These are phyloP conservation scores for Oreocharis arfaki DNA, from an alignment of 2,113 vertebrate species.

Conservation along the genomic window DNA sequence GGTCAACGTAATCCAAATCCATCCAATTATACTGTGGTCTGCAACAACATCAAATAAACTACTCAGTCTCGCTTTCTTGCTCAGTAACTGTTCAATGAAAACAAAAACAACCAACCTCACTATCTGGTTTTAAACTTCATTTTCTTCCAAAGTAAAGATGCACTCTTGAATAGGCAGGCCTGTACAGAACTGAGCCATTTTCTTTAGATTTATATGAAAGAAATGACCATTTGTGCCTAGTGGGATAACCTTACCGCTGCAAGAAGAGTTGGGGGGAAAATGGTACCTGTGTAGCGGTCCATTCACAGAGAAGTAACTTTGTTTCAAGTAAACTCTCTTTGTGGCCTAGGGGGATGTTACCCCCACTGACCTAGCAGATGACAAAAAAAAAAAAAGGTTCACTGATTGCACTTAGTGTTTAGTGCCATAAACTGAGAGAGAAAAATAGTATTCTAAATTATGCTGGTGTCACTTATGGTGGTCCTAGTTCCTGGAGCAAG, in stretches of 20 bases:
- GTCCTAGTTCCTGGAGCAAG: neutral
- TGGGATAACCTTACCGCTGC: neutral
- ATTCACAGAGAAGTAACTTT: neutral
- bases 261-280: neutral
- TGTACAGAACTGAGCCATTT: neutral
- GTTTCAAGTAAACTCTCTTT: neutral
- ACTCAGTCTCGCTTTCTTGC: neutral
- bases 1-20: neutral
- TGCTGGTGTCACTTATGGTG: accelerated
- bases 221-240: neutral
- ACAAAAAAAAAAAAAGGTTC: neutral
- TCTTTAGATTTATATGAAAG: neutral
- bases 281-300: neutral
- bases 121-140: neutral
- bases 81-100: neutral
- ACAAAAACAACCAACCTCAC: neutral
- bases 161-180: neutral
- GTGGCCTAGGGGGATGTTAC: no score
- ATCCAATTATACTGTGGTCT: neutral
- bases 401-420: neutral
- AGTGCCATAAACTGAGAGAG: neutral
- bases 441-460: neutral
- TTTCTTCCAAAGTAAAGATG: neutral
- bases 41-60: constrained; percentile 54
- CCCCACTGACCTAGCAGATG: neutral